A percentile compares a stretch with the other conserved stretches of the same genome.
Conservation (phyloP, 2,797 vertebrate genomes). For the Sebastolobus alascanus region DNA sequence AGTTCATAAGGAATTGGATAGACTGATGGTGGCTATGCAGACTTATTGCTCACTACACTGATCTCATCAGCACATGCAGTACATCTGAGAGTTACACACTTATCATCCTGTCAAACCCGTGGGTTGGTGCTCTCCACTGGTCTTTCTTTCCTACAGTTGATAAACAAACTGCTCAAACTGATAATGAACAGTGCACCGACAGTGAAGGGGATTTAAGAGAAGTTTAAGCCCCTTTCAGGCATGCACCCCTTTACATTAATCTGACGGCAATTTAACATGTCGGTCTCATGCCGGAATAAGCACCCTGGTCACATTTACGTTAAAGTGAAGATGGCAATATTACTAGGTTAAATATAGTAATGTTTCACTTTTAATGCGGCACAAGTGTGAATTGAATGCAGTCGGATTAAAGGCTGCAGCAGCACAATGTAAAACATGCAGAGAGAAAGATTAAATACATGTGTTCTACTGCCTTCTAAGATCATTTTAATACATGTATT, state of each 20-base stretch:
- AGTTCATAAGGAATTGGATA: not conserved
- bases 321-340: not conserved
- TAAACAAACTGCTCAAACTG: slow-evolving; percentile 5
- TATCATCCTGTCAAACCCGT: not conserved
- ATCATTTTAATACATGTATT: not conserved
- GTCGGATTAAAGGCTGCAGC: not conserved
- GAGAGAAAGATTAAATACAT: not conserved
- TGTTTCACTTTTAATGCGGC: not conserved
- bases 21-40: not conserved
- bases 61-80: not conserved
- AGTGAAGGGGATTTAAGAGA: not conserved
- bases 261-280: not conserved
- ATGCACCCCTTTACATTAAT: not conserved
- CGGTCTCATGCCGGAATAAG: not conserved
- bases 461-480: not conserved
- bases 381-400: not conserved
- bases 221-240: not conserved
- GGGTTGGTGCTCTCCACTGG: not conserved
- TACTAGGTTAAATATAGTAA: not conserved
- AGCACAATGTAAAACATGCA: slow-evolving; percentile 1
- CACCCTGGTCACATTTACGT: not conserved
- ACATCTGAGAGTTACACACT: not conserved
- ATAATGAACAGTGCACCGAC: not conserved
- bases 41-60: not conserved
- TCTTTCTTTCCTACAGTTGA: not conserved